Evolutionary conservation across 1,140 invertebrate genomes (phyloP).

Genomic region (Diabrotica undecimpunctata): DNA sequence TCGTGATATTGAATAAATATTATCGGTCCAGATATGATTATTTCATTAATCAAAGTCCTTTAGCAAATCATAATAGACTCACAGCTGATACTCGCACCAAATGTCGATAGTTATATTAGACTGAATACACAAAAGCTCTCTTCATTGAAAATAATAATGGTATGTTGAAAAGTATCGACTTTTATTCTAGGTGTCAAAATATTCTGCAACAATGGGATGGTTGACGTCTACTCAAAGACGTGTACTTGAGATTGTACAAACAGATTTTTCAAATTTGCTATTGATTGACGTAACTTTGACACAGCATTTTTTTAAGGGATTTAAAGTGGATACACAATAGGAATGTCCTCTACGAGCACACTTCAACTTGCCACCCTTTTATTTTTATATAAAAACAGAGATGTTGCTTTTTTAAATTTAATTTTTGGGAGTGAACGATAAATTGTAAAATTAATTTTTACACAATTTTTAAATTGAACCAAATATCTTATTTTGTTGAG

Average conservation of each 20-base stretch:
- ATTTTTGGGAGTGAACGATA: too few species aligned
- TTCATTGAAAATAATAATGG: conserved; percentile 14
- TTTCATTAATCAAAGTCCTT: not conserved
- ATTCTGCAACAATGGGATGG: conserved; percentile 19
- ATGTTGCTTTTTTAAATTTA: too few species aligned
- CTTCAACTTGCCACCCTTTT: too few species aligned
- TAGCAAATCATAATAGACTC: not conserved
- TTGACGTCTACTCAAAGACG: conserved; percentile 13
- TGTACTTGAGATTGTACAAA: conserved; percentile 3
- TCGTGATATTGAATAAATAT: too few species aligned
- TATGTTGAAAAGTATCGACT: conserved; percentile 14
- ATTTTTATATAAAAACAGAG: too few species aligned
- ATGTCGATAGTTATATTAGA: not conserved
- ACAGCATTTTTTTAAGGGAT: conserved; percentile 8
- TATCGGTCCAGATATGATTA: too few species aligned
- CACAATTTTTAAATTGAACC: too few species aligned
- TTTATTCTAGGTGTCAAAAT: conserved; percentile 16
- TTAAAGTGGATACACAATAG: not conserved
- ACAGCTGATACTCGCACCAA: not conserved
- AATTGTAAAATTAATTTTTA: too few species aligned
- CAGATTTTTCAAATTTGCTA: conserved; percentile 14
- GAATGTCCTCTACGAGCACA: not conserved
- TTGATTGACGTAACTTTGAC: conserved; percentile 18
- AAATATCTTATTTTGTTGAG: too few species aligned
- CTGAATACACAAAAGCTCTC: conserved; percentile 14